These are phyloP conservation scores for Genyomyrus donnyi DNA, from an alignment of 2,113 vertebrate species.

Conservation along the genomic window DNA sequence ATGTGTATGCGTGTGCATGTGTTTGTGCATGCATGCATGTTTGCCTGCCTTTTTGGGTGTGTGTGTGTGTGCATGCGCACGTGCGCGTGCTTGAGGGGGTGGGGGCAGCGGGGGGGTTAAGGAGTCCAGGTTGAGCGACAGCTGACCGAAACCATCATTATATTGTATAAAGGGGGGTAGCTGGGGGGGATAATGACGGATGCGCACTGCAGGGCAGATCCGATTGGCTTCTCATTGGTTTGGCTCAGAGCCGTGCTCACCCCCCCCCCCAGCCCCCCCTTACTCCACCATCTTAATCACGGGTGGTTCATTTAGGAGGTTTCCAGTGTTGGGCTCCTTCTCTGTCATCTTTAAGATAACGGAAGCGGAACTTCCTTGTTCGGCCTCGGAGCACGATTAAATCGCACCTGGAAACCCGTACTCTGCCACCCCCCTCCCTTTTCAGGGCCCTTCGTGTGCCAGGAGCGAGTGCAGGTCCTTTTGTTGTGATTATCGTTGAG, in stretches of 20 bases:
- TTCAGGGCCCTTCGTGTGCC: neutral
- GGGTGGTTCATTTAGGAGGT: constrained; percentile 40
- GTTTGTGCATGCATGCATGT: too few relatives aligned
- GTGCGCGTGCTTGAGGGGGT: neutral
- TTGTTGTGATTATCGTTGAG: neutral
- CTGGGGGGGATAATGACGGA: constrained; percentile 35
- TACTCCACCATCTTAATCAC: constrained; percentile 38
- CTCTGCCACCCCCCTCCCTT: neutral
- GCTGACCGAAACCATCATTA: constrained; percentile 52
- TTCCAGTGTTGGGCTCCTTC: constrained; percentile 11
- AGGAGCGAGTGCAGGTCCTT: neutral
- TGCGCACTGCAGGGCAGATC: constrained; percentile 28
- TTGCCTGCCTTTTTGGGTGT: neutral
- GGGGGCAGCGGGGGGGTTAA: constrained; percentile 28
- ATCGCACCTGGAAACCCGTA: neutral
- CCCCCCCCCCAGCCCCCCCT: neutral
- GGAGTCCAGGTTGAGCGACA: constrained; percentile 42
- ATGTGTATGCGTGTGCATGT: too few relatives aligned
- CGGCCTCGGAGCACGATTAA: neutral
- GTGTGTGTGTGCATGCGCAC: neutral
- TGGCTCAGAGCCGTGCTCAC: constrained; percentile 24
- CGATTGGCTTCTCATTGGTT: constrained; percentile 54
- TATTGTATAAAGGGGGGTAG: constrained; percentile 53
- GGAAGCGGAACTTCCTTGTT: neutral
- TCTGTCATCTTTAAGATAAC: neutral